Evolutionary conservation across 2,888 invertebrate genomes (phyloP).

Genomic region (Theodoxus fluviatilis): DNA sequence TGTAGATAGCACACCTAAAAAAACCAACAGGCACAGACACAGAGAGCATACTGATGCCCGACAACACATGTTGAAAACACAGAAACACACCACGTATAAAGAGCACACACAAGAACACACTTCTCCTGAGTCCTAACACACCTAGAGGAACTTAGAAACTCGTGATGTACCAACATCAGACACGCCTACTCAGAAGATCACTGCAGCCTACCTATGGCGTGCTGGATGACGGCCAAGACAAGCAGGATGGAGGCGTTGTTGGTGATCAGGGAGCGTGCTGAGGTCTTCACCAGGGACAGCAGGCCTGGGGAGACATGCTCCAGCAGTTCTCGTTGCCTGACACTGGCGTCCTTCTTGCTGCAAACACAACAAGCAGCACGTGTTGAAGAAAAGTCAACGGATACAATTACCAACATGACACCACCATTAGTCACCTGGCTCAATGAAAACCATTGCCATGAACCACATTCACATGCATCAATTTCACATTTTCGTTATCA

Average conservation of each 20-base stretch:
- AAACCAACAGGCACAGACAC: too few relatives aligned
- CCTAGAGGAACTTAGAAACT: too few relatives aligned
- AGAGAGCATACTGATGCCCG: too few relatives aligned
- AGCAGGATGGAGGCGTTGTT: conserved; percentile 56
- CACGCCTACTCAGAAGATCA: too few relatives aligned
- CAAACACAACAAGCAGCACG: conserved; percentile 28
- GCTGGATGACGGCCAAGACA: conserved; percentile 52
- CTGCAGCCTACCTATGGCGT: conserved; percentile 58
- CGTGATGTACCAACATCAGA: too few relatives aligned
- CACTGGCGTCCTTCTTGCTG: conserved; percentile 62
- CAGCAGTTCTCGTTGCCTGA: conserved; percentile 56
- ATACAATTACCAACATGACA: not conserved
- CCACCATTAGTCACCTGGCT: not conserved
- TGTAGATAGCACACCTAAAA: too few relatives aligned
- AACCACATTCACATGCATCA: too few relatives aligned
- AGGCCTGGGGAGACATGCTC: conserved; percentile 51
- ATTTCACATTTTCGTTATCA: too few relatives aligned
- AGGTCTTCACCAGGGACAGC: conserved; percentile 51
- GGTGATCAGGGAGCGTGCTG: conserved; percentile 49
- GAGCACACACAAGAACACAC: too few relatives aligned
- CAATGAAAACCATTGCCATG: not conserved
- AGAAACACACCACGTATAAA: too few relatives aligned
- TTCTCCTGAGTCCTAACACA: too few relatives aligned
- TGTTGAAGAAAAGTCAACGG: not conserved
- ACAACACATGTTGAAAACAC: too few relatives aligned